These are phyloP conservation scores for Eriocheir sinensis DNA, from an alignment of 1,140 invertebrate genomes.

Conservation along the genomic window DNA sequence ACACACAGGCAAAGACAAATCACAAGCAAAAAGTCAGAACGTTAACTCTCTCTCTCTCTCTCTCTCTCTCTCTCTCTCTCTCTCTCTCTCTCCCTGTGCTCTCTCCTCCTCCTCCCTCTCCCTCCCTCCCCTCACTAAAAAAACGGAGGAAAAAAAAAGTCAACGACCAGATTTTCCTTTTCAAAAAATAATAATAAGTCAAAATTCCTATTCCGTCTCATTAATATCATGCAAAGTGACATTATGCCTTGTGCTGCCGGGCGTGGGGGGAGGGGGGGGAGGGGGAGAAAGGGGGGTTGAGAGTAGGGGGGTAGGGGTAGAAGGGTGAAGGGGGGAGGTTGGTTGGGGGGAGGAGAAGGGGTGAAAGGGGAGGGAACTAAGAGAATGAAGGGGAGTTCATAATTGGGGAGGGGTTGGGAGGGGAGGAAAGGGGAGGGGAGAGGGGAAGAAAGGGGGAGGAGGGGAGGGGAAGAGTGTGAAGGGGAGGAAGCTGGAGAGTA, in stretches of 20 bases:
- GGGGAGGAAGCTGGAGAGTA: too few species aligned
- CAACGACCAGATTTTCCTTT: background rate
- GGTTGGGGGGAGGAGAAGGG: too few species aligned
- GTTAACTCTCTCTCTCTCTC: background rate
- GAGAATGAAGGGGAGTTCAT: too few species aligned
- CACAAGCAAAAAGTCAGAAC: background rate
- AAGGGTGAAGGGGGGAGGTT: background rate
- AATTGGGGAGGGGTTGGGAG: too few species aligned
- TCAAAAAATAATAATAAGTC: background rate
- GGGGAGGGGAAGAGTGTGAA: too few species aligned
- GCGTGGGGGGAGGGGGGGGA: too few species aligned
- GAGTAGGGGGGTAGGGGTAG: background rate
- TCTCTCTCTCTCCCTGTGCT: background rate
- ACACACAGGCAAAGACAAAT: background rate
- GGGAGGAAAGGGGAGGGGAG: too few species aligned
- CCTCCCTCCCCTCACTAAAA: background rate
- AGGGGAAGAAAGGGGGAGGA: too few species aligned
- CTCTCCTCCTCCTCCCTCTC: background rate
- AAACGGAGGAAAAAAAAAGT: background rate
- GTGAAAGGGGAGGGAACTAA: too few species aligned
- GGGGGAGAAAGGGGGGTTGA: background rate
- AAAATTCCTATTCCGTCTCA: slow-evolving; percentile 15
- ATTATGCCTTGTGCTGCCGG: slow-evolving; percentile 9
- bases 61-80: background rate
- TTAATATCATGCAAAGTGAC: slow-evolving; percentile 18